A percentile compares a stretch with the other conserved stretches of the same genome.
Conservation (phyloP, 2,113 vertebrate genomes). For the Corythornis cristatus region DNA sequence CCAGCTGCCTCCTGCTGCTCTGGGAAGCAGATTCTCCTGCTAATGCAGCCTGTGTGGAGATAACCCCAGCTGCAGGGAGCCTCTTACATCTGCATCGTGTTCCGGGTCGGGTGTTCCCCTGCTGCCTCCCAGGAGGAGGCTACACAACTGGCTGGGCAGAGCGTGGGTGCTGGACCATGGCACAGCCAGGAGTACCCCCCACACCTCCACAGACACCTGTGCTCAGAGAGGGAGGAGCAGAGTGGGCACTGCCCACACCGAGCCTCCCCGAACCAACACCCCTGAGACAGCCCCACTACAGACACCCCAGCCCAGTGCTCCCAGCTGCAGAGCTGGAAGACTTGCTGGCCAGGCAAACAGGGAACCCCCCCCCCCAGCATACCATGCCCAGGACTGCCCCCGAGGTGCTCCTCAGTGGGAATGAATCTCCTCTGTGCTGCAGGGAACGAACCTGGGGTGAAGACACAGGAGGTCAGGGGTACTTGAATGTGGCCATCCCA, state of each 20-base stretch:
- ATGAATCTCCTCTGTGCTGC: conserved; percentile 81
- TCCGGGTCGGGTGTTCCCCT: not conserved
- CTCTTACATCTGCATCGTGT: not conserved
- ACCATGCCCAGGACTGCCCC: conserved; percentile 89
- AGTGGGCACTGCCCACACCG: not conserved
- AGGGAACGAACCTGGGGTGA: conserved; percentile 79
- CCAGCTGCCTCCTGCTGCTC: not conserved
- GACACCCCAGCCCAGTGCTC: not conserved
- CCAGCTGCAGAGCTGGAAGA: not conserved
- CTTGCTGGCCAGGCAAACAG: fast-evolving
- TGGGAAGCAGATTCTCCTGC: not conserved
- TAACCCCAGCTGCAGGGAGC: not conserved
- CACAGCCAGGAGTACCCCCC: not conserved
- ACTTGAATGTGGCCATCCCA: fast-evolving
- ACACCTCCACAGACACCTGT: not conserved
- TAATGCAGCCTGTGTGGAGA: not conserved
- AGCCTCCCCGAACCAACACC: not conserved
- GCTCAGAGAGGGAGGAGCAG: not conserved
- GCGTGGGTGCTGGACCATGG: not conserved
- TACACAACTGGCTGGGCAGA: not conserved
- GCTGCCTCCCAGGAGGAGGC: not conserved
- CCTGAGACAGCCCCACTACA: not conserved
- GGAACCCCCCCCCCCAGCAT: not conserved
- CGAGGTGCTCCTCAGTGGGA: conserved; percentile 79
- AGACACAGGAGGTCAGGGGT: not conserved